A percentile compares a stretch with the other conserved stretches of the same genome.
Conservation (phyloP, 2,888 invertebrate species). For the Microctonus hyperodae region DNA sequence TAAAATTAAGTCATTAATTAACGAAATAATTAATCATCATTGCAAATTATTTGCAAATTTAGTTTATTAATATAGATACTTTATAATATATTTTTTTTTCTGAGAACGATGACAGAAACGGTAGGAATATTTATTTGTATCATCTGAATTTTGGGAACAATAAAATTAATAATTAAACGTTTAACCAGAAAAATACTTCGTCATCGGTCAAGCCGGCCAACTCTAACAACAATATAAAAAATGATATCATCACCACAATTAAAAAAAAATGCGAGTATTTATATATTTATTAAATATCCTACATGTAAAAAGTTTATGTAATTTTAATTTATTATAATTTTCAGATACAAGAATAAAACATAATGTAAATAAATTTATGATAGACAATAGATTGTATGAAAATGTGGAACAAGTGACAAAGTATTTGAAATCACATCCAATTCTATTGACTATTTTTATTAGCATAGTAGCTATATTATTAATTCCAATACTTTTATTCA, state of each 20-base stretch:
- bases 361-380: constrained; percentile 35
- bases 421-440: constrained; percentile 36
- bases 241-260: constrained; percentile 14
- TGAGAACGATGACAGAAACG: constrained; percentile 1
- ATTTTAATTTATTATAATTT: not conserved
- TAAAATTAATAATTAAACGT: not conserved
- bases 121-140: not conserved
- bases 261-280: constrained; percentile 31
- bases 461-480: constrained; percentile 32
- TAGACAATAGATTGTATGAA: constrained; percentile 39
- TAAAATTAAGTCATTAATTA: too few relatives aligned
- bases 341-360: constrained; percentile 36
- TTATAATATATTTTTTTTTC: not conserved
- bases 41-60: too few relatives aligned
- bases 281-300: not conserved
- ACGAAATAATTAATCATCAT: too few relatives aligned
- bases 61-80: too few relatives aligned
- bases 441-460: constrained; percentile 34
- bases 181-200: not conserved
- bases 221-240: constrained; percentile 21
- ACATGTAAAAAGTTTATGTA: not conserved
- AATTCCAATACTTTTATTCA: constrained; percentile 37
- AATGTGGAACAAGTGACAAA: constrained; percentile 30
- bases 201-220: not conserved
- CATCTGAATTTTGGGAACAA: not conserved